Evolutionary conservation across 2,113 vertebrate species (phyloP).

Genomic region (Noctilio leporinus): DNA sequence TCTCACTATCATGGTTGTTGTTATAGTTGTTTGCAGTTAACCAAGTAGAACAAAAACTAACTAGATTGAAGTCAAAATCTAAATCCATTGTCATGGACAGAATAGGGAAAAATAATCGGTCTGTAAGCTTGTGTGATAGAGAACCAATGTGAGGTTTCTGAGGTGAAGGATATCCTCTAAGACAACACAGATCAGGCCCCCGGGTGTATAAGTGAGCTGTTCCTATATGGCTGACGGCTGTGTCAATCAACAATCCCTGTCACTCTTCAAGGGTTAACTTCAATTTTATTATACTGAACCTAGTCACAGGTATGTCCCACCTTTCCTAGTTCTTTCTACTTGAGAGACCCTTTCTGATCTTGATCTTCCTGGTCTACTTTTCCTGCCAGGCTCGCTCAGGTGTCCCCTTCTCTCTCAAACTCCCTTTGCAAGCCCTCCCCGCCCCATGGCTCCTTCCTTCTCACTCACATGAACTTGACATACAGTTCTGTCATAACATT

Average conservation of each 20-base stretch:
- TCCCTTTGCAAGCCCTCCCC: not conserved
- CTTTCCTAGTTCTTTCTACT: not conserved
- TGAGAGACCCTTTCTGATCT: not conserved
- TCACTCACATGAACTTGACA: not conserved
- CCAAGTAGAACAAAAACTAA: not conserved
- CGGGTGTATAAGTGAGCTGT: not conserved
- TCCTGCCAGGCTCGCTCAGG: not conserved
- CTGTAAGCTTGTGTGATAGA: not conserved
- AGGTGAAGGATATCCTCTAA: not conserved
- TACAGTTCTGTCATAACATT: not conserved
- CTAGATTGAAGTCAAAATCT: not conserved
- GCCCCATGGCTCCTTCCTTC: not conserved
- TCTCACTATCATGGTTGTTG: fast-evolving
- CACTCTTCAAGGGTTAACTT: not conserved
- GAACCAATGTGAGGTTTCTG: not conserved
- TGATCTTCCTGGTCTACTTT: not conserved
- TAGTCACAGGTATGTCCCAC: too few relatives aligned
- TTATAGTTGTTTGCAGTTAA: not conserved
- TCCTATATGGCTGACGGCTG: fast-evolving
- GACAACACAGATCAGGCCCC: not conserved
- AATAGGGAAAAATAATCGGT: not conserved
- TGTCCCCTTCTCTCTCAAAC: not conserved
- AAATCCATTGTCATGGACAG: not conserved
- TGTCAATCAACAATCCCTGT: not conserved
- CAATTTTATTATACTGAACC: not conserved